Evolutionary conservation across 2,888 invertebrate species (phyloP).

Genomic region (Cephus runcator): DNA sequence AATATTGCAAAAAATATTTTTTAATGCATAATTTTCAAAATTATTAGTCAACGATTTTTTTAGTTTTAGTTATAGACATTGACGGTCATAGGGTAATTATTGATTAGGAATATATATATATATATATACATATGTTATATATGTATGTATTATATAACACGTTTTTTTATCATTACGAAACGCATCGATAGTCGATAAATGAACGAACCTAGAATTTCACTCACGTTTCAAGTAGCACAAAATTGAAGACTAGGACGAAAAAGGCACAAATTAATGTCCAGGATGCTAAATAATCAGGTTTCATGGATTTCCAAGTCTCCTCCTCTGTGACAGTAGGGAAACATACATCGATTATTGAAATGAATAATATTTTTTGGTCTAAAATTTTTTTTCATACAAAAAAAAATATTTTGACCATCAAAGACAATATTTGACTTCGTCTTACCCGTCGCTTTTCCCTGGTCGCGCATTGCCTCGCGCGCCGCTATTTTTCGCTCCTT

Average conservation of each 20-base stretch:
- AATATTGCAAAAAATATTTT: not conserved
- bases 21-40: not conserved
- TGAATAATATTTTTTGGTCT: not conserved
- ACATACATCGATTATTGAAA: not conserved
- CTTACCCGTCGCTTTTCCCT: conserved; percentile 74
- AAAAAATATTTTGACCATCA: conserved; percentile 6
- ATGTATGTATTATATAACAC: too few species aligned
- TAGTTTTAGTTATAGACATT: too few species aligned
- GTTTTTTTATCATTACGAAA: too few species aligned
- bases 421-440: conserved; percentile 7
- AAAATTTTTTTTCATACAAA: conserved; percentile 1
- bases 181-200: too few species aligned
- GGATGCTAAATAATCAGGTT: conserved; percentile 80
- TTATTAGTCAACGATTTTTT: not conserved
- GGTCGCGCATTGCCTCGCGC: conserved; percentile 80
- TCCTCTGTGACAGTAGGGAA: conserved; percentile 69
- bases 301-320: conserved; percentile 77
- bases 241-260: conserved; percentile 87
- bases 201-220: conserved; percentile 36
- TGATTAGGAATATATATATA: too few species aligned
- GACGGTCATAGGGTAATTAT: too few species aligned
- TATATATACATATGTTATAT: too few species aligned
- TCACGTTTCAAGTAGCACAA: conserved; percentile 86
- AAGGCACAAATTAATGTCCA: conserved; percentile 85
- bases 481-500: conserved; percentile 82